Percentiles rank a stretch among this genome's conserved stretches.
Evolutionary conservation across 2,888 invertebrate genomes (phyloP).

Genomic region (Monochamus alternatus): DNA sequence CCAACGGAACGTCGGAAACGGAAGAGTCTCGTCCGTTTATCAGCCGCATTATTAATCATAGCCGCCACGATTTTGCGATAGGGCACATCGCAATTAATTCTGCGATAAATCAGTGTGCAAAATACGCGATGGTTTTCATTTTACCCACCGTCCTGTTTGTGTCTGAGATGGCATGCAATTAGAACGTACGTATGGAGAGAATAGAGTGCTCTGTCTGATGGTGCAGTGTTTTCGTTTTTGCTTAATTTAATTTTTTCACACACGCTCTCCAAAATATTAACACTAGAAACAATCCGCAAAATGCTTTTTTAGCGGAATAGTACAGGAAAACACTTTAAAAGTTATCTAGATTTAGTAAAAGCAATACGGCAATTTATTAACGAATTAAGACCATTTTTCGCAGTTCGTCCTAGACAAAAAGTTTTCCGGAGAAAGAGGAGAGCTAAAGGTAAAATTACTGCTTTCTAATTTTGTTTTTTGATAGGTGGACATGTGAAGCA

Average conservation of each 20-base stretch:
- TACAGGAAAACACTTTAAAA: too few relatives aligned
- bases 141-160: slow-evolving; percentile 21
- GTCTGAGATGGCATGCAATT: slow-evolving; percentile 20
- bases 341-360: too few relatives aligned
- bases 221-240: not conserved
- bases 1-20: slow-evolving; percentile 10
- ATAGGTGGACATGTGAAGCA: too few relatives aligned
- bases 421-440: too few relatives aligned
- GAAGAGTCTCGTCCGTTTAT: slow-evolving; percentile 27
- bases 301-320: too few relatives aligned
- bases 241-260: not conserved
- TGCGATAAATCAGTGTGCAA: slow-evolving; percentile 50
- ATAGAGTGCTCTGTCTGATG: not conserved
- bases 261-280: too few relatives aligned
- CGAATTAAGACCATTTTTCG: too few relatives aligned
- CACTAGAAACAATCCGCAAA: too few relatives aligned
- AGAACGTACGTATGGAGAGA: not conserved
- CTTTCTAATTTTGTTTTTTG: too few relatives aligned
- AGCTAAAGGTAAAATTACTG: too few relatives aligned
- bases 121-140: slow-evolving; percentile 38
- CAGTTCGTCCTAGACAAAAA: too few relatives aligned
- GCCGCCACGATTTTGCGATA: slow-evolving; percentile 54
- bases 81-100: slow-evolving; percentile 59
- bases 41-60: slow-evolving; percentile 34
- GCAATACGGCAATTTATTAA: too few relatives aligned